These are phyloP conservation scores for Scaptomyza reducta DNA, from an alignment of 2,888 invertebrate genomes.

Conservation along the genomic window DNA sequence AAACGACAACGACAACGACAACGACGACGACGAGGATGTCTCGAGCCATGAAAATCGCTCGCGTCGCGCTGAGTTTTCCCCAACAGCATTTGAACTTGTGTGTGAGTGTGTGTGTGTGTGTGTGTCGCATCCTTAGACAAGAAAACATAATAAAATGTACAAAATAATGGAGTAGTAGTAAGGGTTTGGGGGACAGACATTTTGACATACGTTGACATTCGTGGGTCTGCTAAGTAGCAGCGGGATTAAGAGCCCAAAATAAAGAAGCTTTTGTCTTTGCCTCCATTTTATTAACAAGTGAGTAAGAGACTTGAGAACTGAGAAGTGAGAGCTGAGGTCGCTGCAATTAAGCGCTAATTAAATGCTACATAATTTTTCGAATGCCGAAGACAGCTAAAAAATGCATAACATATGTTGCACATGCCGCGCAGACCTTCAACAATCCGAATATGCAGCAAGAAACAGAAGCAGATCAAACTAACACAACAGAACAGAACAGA, in stretches of 20 bases:
- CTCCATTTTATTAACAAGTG: constrained; percentile 18
- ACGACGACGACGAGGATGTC: constrained; percentile 31
- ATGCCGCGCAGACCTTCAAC: constrained; percentile 24
- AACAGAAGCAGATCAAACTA: constrained; percentile 22
- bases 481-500: not conserved
- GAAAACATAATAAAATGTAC: constrained; percentile 21
- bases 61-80: constrained; percentile 38
- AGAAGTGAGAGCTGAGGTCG: constrained; percentile 28
- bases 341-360: constrained; percentile 79
- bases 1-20: not conserved
- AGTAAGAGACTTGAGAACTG: constrained; percentile 13
- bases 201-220: constrained; percentile 61
- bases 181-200: constrained; percentile 19
- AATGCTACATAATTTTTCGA: constrained; percentile 79
- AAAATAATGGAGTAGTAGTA: not conserved
- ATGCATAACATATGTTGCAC: constrained; percentile 78
- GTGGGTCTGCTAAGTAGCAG: constrained; percentile 46
- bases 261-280: constrained; percentile 27
- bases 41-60: constrained; percentile 49
- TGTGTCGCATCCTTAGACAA: constrained; percentile 57
- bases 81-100: constrained; percentile 66
- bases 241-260: constrained; percentile 35
- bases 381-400: constrained; percentile 77
- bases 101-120: constrained; percentile 3
- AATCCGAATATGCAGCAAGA: constrained; percentile 34